These are phyloP conservation scores for Lathamus discolor DNA, from an alignment of 2,113 vertebrate species.

Conservation along the genomic window DNA sequence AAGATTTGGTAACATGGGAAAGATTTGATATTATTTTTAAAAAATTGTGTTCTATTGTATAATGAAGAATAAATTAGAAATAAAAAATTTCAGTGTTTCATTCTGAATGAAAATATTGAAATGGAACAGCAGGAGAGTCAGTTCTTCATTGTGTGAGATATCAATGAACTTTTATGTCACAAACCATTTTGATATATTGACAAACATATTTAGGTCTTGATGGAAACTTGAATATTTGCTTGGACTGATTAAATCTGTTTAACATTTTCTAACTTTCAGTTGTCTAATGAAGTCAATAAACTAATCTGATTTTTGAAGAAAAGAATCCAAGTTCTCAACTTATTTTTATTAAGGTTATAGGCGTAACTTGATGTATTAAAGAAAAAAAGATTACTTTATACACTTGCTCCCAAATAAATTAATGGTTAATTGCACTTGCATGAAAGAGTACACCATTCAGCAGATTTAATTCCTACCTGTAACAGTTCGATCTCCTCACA, in stretches of 20 bases:
- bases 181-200: not conserved
- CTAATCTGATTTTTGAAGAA: not conserved
- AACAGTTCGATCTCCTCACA: slow-evolving; percentile 33
- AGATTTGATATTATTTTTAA: not conserved
- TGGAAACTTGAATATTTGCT: not conserved
- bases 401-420: not conserved
- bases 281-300: not conserved
- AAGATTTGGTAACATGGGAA: not conserved
- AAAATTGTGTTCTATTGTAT: not conserved
- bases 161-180: not conserved
- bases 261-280: not conserved
- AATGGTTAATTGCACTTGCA: not conserved
- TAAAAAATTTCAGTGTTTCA: not conserved
- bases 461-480: slow-evolving; percentile 5
- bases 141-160: not conserved
- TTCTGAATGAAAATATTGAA: not conserved
- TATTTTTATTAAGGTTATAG: not conserved
- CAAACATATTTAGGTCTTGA: not conserved
- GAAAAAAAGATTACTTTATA: not conserved
- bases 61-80: not conserved
- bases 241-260: not conserved
- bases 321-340: not conserved
- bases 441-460: not conserved
- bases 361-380: not conserved
- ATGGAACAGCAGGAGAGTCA: not conserved